phyloP scores from a whole-genome alignment of 2,888 invertebrate genomes.

The Pristionchus fissidentatus region DNA sequence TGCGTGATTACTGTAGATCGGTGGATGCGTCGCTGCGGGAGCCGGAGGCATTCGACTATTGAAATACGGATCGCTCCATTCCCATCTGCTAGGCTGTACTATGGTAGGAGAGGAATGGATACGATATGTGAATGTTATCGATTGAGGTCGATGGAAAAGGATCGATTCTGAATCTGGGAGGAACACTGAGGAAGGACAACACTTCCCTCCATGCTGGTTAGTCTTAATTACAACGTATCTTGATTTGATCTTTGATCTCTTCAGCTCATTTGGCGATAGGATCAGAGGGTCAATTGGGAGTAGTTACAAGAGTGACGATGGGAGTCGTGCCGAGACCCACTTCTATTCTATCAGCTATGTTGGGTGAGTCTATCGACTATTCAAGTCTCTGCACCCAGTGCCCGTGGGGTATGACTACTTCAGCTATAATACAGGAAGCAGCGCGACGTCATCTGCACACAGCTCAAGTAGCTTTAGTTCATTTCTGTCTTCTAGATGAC shows the following conservation, averaged over 20 bases:
- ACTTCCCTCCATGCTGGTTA: conserved; percentile 89
- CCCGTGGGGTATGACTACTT: too few species aligned
- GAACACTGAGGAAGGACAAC: conserved; percentile 92
- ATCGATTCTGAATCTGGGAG: conserved; percentile 87
- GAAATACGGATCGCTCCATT: conserved; percentile 87
- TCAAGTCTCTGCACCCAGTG: too few species aligned
- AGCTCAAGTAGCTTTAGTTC: too few species aligned
- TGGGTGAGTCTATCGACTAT: conserved; percentile 79
- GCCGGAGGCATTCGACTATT: conserved; percentile 94
- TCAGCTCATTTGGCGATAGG: conserved; percentile 94
- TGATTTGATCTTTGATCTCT: neutral
- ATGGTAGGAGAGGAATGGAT: conserved; percentile 54
- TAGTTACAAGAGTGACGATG: conserved; percentile 90
- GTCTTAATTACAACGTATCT: neutral
- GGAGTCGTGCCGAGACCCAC: conserved; percentile 89
- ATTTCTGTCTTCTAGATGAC: too few species aligned
- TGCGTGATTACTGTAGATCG: conserved; percentile 79
- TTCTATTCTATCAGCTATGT: conserved; percentile 88
- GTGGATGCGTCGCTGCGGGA: conserved; percentile 95
- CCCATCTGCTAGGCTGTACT: conserved; percentile 71
- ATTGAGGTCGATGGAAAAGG: conserved; percentile 80
- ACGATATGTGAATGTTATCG: neutral
- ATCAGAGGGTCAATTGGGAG: conserved; percentile 94
- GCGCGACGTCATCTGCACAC: neutral
- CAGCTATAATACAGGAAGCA: too few species aligned